Percentiles rank a stretch among this genome's conserved stretches.
Conservation (phyloP, 2,888 invertebrate species). For the Crepidodera aurea region DNA sequence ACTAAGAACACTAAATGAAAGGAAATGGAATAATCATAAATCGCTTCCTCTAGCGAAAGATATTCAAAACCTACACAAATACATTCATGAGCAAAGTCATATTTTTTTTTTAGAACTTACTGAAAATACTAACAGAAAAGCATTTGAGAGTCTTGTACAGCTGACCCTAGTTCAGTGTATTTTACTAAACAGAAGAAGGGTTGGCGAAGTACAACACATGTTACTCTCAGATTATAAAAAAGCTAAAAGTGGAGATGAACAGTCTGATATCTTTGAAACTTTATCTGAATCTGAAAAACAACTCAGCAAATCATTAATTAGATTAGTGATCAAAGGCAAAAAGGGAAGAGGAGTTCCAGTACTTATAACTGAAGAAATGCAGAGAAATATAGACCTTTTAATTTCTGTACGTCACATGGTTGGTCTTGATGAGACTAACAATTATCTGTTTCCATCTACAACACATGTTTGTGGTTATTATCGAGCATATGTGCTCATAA, state of each 20-base stretch:
- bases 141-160: constrained; percentile 4
- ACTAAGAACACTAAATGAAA: constrained; percentile 10
- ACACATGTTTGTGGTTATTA: constrained; percentile 1
- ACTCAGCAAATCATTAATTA: constrained; percentile 4
- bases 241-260: neutral
- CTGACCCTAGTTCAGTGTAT: constrained; percentile 5
- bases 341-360: constrained; percentile 23
- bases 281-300: constrained; percentile 17
- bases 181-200: constrained; percentile 18
- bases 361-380: constrained; percentile 1
- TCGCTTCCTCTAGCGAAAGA: constrained; percentile 15
- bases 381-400: neutral
- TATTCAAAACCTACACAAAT: constrained; percentile 12
- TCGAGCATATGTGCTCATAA: neutral
- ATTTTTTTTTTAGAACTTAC: neutral
- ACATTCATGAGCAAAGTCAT: neutral
- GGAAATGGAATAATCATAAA: constrained; percentile 23
- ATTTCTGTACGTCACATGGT: neutral
- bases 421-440: constrained; percentile 1
- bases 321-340: constrained; percentile 20
- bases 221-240: constrained; percentile 1
- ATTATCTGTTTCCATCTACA: constrained; percentile 11
- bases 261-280: constrained; percentile 8
- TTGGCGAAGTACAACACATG: constrained; percentile 22
- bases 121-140: neutral